A percentile compares a stretch with the other conserved stretches of the same genome.
phyloP scores from a whole-genome alignment of 1,140 invertebrate genomes.

The silkworm (Bombyx mori) region ASM3026992v2 NC_085117.1:5568001-5568500 shows the following conservation, averaged over 20 bases:
- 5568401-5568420: not conserved
- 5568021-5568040: too few relatives aligned
- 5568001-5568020: too few relatives aligned
- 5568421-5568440: not conserved
- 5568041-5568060: too few relatives aligned
- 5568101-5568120: not conserved
- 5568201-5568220: too few relatives aligned
- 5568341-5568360: constrained; percentile 14
- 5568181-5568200: too few relatives aligned
- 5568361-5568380: constrained; percentile 3
- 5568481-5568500: not conserved
- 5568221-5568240: too few relatives aligned
- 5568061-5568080: too few relatives aligned
- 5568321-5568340: constrained; percentile 19
- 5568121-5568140: not conserved
- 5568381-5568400: not conserved
- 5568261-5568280: too few relatives aligned
- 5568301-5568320: constrained; percentile 19
- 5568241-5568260: too few relatives aligned
- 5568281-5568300: constrained; percentile 13
- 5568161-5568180: too few relatives aligned
- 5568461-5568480: not conserved
- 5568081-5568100: not conserved
- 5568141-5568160: too few relatives aligned
- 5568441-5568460: not conserved